phyloP scores from a whole-genome alignment of 1,140 invertebrate species.

The Spodoptera litura region DNA sequence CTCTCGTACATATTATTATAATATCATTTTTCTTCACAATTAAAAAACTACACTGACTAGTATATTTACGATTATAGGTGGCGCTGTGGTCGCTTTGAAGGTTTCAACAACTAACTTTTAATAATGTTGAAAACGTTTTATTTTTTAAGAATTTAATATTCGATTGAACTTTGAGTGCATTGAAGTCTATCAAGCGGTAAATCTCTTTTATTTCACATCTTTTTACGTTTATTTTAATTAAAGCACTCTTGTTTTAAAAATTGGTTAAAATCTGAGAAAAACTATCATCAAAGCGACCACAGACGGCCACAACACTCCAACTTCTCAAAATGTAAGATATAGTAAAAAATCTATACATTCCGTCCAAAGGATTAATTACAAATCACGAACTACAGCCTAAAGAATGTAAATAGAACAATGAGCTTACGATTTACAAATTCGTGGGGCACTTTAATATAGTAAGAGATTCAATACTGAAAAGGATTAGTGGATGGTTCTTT shows the following conservation, averaged over 20 bases:
- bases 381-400: constrained; percentile 74
- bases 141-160: no score
- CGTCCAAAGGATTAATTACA: constrained; percentile 69
- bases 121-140: no score
- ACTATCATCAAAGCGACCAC: constrained; percentile 24
- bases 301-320: constrained; percentile 11
- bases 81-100: constrained; percentile 30
- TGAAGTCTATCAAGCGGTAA: no score
- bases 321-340: constrained; percentile 52
- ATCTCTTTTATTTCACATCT: no score
- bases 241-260: no score
- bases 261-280: no score
- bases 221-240: no score
- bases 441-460: constrained; percentile 75
- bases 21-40: constrained; percentile 58
- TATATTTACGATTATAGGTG: constrained; percentile 44
- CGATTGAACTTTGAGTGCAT: no score
- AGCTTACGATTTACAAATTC: constrained; percentile 77
- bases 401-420: constrained; percentile 76
- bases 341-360: constrained; percentile 82
- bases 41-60: constrained; percentile 71
- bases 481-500: constrained; percentile 13
- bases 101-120: neutral
- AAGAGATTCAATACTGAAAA: constrained; percentile 57
- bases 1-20: constrained; percentile 38